Base-by-base conservation (phyloP, 2,797 vertebrate species). In the Lateolabrax maculatus region DNA sequence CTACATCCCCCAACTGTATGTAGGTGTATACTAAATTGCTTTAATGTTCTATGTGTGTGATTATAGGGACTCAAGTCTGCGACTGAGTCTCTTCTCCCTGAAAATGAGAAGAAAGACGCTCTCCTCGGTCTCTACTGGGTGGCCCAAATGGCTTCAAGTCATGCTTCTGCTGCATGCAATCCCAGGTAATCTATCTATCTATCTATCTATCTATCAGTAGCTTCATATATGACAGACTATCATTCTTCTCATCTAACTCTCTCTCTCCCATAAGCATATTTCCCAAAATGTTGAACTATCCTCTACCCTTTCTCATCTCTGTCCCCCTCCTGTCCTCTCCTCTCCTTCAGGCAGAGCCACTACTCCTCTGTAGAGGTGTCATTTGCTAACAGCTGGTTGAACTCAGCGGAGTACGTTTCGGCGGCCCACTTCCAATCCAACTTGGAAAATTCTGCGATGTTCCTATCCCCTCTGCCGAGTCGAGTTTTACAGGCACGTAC, bases 51-150 rank as follows among this genome's bases (percentile, higher is more conserved):
- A 0, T 79, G 2, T 84, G 27, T 82, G 43, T 87, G 41, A 79
- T 73, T 79, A 3, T 44, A 99, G 97, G 92, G 90, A 71, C 78
- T 97, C 13, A 92, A 93, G 64, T 70, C 86, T 18, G 12, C 76
- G 10, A 58, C 11, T 37, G 64, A 52, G 0, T 88, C 91, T 63
- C 1, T 72, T 21, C 46, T 86, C 25, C 43, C 91, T 13, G 91
- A 93, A 0, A 66, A 66, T 13, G 85, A 90, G 81, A 93, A 95
- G 83, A 83, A 94, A 85, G 95, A 97, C 7, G 31, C 87, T 13
- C 83, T 96, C 6, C 85, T 97, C 3, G 56, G 78, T 1, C 70
- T 94, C 52, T 88, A 95, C 88, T 98, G 97, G 97, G 77, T 0
- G 0, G 96, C 96, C 0, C 95, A 97, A 0, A 64, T 79, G 2